Base-by-base conservation (phyloP, 2,888 invertebrate genomes). In the Acanthosepion lycidas region DNA sequence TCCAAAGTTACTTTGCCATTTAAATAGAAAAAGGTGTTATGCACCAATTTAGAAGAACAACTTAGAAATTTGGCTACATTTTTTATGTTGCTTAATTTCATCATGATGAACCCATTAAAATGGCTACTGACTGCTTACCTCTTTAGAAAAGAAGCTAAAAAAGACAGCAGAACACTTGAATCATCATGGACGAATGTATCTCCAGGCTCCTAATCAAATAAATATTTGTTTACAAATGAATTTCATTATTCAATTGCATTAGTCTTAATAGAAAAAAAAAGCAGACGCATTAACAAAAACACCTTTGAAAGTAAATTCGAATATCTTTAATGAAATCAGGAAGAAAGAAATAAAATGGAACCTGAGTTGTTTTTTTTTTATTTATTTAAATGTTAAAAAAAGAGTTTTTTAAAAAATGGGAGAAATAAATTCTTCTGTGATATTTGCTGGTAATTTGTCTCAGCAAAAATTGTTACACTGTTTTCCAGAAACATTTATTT, bases 371-470 rank as follows among this genome's bases (percentile, higher is more conserved):
- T 64, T 78, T 78, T 78, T 28, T 78, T 78, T 78, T 78, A 4
- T 78, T n/a, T 78, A n/a, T 78, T n/a, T 15, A 28, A 64, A 78
- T 78, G n/a, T n/a, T 8, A 28, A 78, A 78, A 78, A n/a, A 78
- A 78, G 28, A n/a, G 6, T 28, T 9, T n/a, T n/a, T 4, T 6
- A 28, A 64, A 64, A 26, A 55, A 64, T n/a, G 28, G 28, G 28
- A 15, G 78, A n/a, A 78, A 28, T 12, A 8, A 59, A 78, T n/a
- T 78, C n/a, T 78, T 78, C n/a, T 78, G n/a, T 78, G 28, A 78
- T 78, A 78, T 78, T 78, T 78, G n/a, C 78, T 78, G 78, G 78
- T 78, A 78, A 78, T 78, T 78, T 78, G n/a, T 78, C n/a, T 78
- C 28, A 64, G 28, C 28, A 8, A 12, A 78, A 78, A 78, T 78